phyloP scores from a whole-genome alignment of 2,113 vertebrate genomes.

The Plecotus auritus region DNA sequence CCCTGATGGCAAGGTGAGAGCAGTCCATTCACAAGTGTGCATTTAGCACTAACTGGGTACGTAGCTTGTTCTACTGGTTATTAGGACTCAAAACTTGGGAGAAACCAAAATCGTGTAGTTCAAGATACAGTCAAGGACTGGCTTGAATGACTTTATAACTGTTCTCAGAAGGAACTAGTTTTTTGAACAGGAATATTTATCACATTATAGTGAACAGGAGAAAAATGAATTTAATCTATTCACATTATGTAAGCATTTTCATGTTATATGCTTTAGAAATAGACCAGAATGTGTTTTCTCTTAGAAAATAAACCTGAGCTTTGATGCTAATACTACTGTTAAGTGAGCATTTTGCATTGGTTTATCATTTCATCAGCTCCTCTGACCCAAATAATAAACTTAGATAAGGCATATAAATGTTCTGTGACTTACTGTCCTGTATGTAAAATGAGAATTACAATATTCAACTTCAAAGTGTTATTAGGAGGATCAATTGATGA shows the following conservation, averaged over 20 bases:
- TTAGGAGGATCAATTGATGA: neutral
- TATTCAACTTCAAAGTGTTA: neutral
- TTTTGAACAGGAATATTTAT: neutral
- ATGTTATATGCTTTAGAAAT: neutral
- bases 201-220: neutral
- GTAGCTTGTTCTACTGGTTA: neutral
- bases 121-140: neutral
- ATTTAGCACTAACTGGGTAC: neutral
- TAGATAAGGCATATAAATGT: neutral
- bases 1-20: neutral
- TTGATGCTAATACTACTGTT: neutral
- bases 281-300: neutral
- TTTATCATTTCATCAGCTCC: neutral
- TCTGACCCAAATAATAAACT: neutral
- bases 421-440: neutral
- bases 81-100: neutral
- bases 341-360: neutral
- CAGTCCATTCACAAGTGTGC: neutral
- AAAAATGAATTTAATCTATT: neutral
- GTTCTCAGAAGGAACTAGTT: neutral
- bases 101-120: neutral
- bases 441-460: neutral
- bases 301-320: neutral
- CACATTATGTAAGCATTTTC: neutral
- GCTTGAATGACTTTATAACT: neutral